A percentile compares a stretch with the other conserved stretches of the same genome.
These are phyloP conservation scores for Linnaemya vulpina DNA, from an alignment of 2,888 invertebrate species.

Conservation along the genomic window DNA sequence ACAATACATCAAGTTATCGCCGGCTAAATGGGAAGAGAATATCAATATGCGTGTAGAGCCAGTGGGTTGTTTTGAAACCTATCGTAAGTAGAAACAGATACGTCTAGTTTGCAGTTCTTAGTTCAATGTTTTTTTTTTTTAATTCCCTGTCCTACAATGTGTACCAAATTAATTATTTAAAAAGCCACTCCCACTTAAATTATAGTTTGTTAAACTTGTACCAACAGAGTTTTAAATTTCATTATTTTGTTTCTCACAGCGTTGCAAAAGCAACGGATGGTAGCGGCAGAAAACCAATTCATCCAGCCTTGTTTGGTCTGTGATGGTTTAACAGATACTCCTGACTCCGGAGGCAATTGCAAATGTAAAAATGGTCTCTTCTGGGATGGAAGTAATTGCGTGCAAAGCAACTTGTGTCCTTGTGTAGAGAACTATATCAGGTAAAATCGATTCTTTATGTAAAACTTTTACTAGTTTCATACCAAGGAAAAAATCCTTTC, in stretches of 20 bases:
- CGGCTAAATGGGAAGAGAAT: conserved; percentile 88
- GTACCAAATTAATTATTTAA: too few species aligned
- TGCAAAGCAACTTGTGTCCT: conserved; percentile 89
- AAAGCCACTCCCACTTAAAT: too few species aligned
- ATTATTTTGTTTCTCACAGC: conserved; percentile 70
- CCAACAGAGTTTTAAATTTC: too few species aligned
- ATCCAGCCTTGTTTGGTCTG: conserved; percentile 85
- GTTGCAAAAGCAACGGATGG: conserved; percentile 75
- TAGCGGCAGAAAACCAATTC: conserved; percentile 64
- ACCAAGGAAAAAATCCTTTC: not conserved
- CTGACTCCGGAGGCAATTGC: conserved; percentile 81
- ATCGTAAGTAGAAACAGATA: conserved; percentile 84
- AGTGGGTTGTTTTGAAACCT: conserved; percentile 90
- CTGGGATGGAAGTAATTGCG: conserved; percentile 91
- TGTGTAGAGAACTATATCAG: conserved; percentile 88
- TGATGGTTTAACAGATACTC: conserved; percentile 74
- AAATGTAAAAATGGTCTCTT: conserved; percentile 84
- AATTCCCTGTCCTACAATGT: too few species aligned
- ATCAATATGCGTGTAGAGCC: conserved; percentile 91
- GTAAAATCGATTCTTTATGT: conserved; percentile 80
- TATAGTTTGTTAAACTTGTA: too few species aligned
- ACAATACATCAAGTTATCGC: conserved; percentile 88
- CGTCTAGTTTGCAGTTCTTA: not conserved
- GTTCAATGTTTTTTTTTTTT: too few species aligned
- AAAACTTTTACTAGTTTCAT: not conserved